phyloP scores from a whole-genome alignment of 1,140 invertebrate genomes.

The Musca vetustissima region DNA sequence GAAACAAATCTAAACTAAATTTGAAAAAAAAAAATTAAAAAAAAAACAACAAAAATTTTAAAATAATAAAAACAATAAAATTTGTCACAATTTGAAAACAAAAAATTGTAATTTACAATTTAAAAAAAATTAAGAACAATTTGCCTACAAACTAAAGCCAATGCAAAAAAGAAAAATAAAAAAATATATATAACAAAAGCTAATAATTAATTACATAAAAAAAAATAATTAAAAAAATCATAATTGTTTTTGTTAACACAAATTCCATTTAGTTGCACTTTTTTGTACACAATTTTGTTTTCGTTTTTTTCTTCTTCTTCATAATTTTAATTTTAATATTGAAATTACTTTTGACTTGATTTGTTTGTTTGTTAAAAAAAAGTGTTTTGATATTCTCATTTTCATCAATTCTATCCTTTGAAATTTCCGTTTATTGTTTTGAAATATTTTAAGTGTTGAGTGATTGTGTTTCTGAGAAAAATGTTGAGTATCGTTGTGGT shows the following conservation, averaged over 20 bases:
- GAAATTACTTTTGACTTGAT: too few species aligned
- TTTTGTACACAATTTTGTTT: conserved; percentile 16
- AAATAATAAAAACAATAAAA: conserved; percentile 17
- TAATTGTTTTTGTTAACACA: not conserved
- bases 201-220: not conserved
- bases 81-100: not conserved
- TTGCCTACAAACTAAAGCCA: conserved; percentile 3
- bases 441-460: too few species aligned
- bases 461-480: too few species aligned
- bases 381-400: too few species aligned
- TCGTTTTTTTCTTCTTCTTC: not conserved
- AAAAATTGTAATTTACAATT: not conserved
- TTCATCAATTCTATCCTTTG: too few species aligned
- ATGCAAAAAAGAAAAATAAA: not conserved
- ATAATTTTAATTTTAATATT: too few species aligned
- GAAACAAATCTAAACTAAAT: not conserved
- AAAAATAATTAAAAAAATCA: not conserved
- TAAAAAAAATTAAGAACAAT: conserved; percentile 7
- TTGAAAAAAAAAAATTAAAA: conserved; percentile 3
- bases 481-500: too few species aligned
- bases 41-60: not conserved
- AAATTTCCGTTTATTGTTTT: too few species aligned
- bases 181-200: not conserved
- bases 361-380: too few species aligned
- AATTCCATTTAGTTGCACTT: conserved; percentile 28